Percentiles rank a stretch among this genome's conserved stretches.
Evolutionary conservation across 2,888 invertebrate genomes (phyloP).

Genomic region (Meloe dianella): DNA sequence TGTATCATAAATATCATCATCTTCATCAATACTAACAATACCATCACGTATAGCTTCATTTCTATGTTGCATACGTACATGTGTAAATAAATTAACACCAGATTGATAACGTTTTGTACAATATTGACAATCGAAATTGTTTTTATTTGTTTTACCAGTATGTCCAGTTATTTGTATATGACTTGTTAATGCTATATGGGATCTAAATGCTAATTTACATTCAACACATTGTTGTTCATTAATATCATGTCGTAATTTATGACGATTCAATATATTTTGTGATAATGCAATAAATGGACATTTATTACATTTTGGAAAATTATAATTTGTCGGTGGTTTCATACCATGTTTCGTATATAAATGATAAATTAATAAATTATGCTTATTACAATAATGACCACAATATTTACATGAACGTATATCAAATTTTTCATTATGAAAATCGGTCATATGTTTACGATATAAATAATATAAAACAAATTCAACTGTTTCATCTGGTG

Average conservation of each 20-base stretch:
- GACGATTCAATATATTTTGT: constrained; percentile 72
- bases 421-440: constrained; percentile 80
- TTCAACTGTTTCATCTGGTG: constrained; percentile 65
- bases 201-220: constrained; percentile 64
- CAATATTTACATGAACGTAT: constrained; percentile 83
- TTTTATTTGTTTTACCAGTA: constrained; percentile 45
- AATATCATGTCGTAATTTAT: constrained; percentile 70
- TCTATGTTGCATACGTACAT: constrained; percentile 71
- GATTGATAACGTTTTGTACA: constrained; percentile 77
- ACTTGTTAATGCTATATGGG: constrained; percentile 57
- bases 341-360: constrained; percentile 81
- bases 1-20: constrained; percentile 64
- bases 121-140: constrained; percentile 69
- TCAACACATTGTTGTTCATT: constrained; percentile 63
- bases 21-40: constrained; percentile 64
- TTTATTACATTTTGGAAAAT: constrained; percentile 79
- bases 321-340: constrained; percentile 71
- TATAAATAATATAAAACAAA: constrained; percentile 81
- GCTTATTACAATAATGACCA: constrained; percentile 76
- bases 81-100: constrained; percentile 72
- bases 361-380: constrained; percentile 79
- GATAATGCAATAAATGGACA: constrained; percentile 81
- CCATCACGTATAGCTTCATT: constrained; percentile 70
- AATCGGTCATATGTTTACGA: constrained; percentile 80
- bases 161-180: constrained; percentile 68